Base-by-base conservation (phyloP, 2,888 invertebrate genomes). In the Penaeus monodon region DNA sequence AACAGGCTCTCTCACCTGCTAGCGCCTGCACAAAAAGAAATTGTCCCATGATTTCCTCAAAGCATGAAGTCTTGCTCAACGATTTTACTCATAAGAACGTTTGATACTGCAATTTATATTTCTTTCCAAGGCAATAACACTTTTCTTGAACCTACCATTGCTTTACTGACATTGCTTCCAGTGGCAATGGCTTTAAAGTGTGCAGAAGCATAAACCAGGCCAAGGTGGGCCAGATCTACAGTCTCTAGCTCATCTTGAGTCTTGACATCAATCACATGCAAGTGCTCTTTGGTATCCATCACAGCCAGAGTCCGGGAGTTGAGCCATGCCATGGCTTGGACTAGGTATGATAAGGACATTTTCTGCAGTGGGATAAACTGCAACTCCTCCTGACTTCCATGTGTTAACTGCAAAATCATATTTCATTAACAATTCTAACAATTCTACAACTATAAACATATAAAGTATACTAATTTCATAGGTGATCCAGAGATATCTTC, bases 181-280 rank as follows among this genome's bases (percentile, higher is more conserved):
- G 99, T 99, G 89, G 98, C 98, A 70, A 98, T 93, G 0, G 96
- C 99, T 93, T 98, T 95, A 92, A 96, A 97, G 92, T 96, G 97
- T 74, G 97, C 96, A 64, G 97, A 96, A 76, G 96, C 91, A 86
- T 91, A 92, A 10, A 91, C 91, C 66, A 92, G 85, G 4, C 88
- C 90, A 63, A 90, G 74, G 27, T 78, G 78, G 8, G 84, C 88
- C 65, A 90, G 44, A 68, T 90, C 90, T 17, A 90, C 66, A n/a
- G 65, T 84, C 77, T 90, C 97, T 33, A 97, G 93, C 92, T 97
- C 97, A 91, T 97, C 96, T 91, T 97, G 96, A 0, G 95, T 95
- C 89, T 97, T 95, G 2, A 98, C 98, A 92, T 99, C 99, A 91
- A 98, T 94, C 78, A 99, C 93, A 92, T 97, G 96, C 86, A 98